Conservation (phyloP, 2,797 vertebrate species). For the Gallinago stenura region DNA sequence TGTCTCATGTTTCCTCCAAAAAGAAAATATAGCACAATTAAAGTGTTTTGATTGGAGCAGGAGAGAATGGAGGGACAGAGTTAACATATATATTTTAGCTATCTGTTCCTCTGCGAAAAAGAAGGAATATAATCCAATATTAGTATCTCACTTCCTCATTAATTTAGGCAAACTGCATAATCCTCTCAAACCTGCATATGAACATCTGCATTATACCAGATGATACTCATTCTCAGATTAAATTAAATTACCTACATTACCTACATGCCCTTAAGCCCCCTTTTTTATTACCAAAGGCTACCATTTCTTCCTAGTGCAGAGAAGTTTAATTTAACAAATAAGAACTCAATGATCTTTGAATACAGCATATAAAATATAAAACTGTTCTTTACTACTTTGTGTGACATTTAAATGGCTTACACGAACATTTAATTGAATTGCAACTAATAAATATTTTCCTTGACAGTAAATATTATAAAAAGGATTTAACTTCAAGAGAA, state of each 20-base stretch:
- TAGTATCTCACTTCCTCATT: not conserved
- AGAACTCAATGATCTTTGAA: not conserved
- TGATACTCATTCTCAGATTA: slow-evolving; percentile 4
- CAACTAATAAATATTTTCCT: slow-evolving; percentile 9
- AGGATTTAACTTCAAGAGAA: not conserved
- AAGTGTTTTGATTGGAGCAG: not conserved
- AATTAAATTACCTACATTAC: slow-evolving; percentile 47
- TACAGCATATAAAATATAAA: not conserved
- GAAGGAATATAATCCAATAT: not conserved
- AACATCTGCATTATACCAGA: slow-evolving; percentile 9
- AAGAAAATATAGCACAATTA: not conserved
- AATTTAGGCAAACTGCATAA: slow-evolving; percentile 16
- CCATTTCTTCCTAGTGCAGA: not conserved
- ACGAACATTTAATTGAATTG: not conserved
- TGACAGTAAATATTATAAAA: not conserved
- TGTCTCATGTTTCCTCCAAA: not conserved
- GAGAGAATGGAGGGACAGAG: not conserved
- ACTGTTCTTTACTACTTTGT: not conserved
- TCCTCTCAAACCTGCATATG: slow-evolving; percentile 10
- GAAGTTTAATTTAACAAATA: not conserved
- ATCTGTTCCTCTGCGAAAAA: not conserved
- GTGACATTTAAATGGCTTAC: not conserved
- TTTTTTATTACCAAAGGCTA: slow-evolving; percentile 6
- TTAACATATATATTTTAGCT: not conserved
- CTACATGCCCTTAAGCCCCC: not conserved